These are phyloP conservation scores for Lipophrys pholis DNA, from an alignment of 2,113 vertebrate genomes.

Conservation along the genomic window DNA sequence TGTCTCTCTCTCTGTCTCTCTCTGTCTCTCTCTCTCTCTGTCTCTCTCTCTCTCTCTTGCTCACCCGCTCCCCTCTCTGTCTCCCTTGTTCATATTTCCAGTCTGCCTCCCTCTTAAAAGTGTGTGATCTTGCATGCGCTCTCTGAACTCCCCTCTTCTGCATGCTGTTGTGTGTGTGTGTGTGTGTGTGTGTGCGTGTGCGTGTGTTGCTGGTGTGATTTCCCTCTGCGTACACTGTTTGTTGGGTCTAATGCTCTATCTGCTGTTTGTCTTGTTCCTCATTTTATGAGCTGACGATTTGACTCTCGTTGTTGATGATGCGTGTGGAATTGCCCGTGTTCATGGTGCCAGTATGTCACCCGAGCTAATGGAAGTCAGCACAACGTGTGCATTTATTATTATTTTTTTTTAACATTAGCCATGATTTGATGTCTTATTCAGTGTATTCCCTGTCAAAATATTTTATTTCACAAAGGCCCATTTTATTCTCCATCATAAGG, in stretches of 20 bases:
- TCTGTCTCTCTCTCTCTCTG: slow-evolving; percentile 26
- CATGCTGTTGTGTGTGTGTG: slow-evolving; percentile 73
- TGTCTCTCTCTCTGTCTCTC: slow-evolving; percentile 26
- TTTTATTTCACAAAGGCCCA: slow-evolving; percentile 1
- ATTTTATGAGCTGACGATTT: slow-evolving; percentile 60
- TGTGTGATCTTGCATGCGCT: slow-evolving; percentile 74
- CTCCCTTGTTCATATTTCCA: slow-evolving; percentile 38
- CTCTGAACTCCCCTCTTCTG: slow-evolving; percentile 63
- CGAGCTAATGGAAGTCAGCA: background rate
- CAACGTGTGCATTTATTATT: slow-evolving; percentile 17
- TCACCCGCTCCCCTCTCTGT: slow-evolving; percentile 27
- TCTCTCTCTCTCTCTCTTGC: slow-evolving; percentile 25
- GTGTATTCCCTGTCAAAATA: background rate
- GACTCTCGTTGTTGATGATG: slow-evolving; percentile 49
- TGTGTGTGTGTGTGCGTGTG: slow-evolving; percentile 36
- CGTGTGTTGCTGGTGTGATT: slow-evolving; percentile 31
- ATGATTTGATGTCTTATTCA: background rate
- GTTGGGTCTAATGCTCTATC: slow-evolving; percentile 60
- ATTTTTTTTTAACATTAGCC: background rate
- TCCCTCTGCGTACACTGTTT: slow-evolving; percentile 24
- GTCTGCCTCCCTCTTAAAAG: slow-evolving; percentile 45
- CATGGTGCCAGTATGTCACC: slow-evolving; percentile 42
- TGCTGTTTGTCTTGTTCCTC: slow-evolving; percentile 52
- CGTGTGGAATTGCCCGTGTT: slow-evolving; percentile 53
- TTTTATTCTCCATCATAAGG: background rate